Evolutionary conservation across 2,888 invertebrate genomes (phyloP), one percentile per base, ranked within the genome.

Genomic region (Caenorhabditis plicata): DNA sequence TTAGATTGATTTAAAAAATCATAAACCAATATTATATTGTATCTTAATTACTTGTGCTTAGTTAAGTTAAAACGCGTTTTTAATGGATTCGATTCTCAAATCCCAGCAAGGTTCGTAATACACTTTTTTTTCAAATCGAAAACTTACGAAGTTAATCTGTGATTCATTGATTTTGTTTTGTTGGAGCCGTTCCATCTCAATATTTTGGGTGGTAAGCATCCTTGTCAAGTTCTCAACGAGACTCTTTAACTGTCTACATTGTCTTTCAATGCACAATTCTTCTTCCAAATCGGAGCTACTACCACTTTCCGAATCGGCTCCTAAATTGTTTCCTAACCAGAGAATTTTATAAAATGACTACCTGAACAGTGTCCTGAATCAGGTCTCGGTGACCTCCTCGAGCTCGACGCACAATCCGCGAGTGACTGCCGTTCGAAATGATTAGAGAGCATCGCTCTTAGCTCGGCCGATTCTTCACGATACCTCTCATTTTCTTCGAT

Each of bases 311-410:
- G 68, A 68, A 36, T 68, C 68, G 15, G 58, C 60, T 11, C 63
- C 69, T 15, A 66, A 68, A 26, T 68, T 66, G 32, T 66, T 63
- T 7, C 73, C 74, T 2, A 71, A 72, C n/a, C n/a, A n/a, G n/a
- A n/a, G n/a, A n/a, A n/a, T n/a, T n/a, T n/a, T n/a, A n/a, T n/a
- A n/a, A n/a, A n/a, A n/a, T n/a, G n/a, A n/a, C n/a, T n/a, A 13
- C 63, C 69, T 15, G 68, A 68, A 26, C 70, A 68, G 32, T 66
- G 65, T 7, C 73, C 74, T 2, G 72, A 72, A 39, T 72, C 73
- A 2, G 71, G 70, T 19, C 71, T 44, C 13, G 73, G 71, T n/a
- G 71, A 70, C 11, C 67, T 44, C 20, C 64, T 40, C 19, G 52
- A 52, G 27, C 43, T 50, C 15, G 61, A 50, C 29, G 60, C 55